Evolutionary conservation across 2,797 vertebrate species (phyloP).

Genomic region (Erithacus rubecula): DNA sequence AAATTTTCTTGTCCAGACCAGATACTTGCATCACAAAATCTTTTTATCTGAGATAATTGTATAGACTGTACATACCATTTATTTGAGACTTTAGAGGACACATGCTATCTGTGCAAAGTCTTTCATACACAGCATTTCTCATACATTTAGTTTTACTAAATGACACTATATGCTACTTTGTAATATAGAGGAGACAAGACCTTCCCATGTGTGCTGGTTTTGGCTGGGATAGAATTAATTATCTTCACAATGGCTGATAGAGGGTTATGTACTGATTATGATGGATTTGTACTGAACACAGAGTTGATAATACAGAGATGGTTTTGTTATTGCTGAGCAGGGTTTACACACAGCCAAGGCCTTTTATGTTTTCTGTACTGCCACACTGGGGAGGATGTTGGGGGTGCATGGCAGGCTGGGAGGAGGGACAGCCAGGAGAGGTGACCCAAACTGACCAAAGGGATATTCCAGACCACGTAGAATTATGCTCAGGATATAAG

Average conservation of each 20-base stretch:
- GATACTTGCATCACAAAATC: background rate
- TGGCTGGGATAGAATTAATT: background rate
- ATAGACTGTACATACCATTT: background rate
- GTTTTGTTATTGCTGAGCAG: background rate
- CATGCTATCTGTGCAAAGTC: background rate
- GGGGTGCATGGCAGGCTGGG: background rate
- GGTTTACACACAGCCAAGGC: background rate
- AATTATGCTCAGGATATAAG: background rate
- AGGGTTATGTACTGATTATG: background rate
- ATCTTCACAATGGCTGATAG: background rate
- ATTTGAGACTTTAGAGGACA: background rate
- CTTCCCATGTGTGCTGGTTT: background rate
- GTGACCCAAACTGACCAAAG: background rate
- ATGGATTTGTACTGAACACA: background rate
- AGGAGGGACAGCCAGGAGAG: background rate
- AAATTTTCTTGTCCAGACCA: background rate
- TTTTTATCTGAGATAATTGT: background rate
- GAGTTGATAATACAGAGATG: background rate
- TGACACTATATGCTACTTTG: background rate
- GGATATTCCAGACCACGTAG: background rate
- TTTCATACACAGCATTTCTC: background rate
- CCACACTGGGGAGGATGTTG: background rate
- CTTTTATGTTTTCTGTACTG: background rate
- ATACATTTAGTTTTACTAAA: background rate
- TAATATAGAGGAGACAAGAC: background rate